Evolutionary conservation across 2,113 vertebrate genomes (phyloP).

Genomic region (Esox niger): DNA sequence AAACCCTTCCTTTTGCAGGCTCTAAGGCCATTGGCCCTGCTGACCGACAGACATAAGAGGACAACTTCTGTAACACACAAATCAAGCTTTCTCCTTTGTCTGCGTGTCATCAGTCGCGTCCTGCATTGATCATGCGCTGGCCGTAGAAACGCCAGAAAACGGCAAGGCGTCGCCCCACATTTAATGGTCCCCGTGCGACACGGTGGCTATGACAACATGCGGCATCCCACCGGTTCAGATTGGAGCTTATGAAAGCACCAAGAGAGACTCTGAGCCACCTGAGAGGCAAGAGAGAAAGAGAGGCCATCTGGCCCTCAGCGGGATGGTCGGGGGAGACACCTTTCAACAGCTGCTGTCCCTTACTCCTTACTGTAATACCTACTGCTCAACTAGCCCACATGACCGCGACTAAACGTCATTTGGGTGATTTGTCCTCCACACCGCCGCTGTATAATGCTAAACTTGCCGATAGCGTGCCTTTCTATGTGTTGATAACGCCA

Average conservation of each 20-base stretch:
- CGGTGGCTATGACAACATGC: constrained; percentile 13
- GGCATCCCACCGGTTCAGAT: constrained; percentile 30
- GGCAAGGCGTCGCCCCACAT: background rate
- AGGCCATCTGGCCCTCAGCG: background rate
- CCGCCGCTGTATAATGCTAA: no score
- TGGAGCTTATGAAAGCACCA: constrained; percentile 32
- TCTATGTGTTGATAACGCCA: no score
- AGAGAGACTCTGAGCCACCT: background rate
- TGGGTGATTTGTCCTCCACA: no score
- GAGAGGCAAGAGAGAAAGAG: background rate
- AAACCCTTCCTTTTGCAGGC: constrained; percentile 30
- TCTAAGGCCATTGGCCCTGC: constrained; percentile 40
- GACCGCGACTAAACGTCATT: no score
- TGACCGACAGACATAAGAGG: constrained; percentile 47
- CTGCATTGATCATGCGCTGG: no score
- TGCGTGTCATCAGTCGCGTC: no score
- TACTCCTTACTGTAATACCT: background rate
- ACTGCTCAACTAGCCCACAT: no score
- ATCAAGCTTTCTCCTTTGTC: no score
- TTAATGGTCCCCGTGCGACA: constrained; percentile 19
- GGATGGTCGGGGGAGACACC: background rate
- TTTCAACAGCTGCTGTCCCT: background rate
- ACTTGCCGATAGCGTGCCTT: no score
- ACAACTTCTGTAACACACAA: background rate
- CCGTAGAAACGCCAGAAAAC: no score